Conservation (phyloP, 1,140 invertebrate genomes). For the Gryllus bimaculatus region DNA sequence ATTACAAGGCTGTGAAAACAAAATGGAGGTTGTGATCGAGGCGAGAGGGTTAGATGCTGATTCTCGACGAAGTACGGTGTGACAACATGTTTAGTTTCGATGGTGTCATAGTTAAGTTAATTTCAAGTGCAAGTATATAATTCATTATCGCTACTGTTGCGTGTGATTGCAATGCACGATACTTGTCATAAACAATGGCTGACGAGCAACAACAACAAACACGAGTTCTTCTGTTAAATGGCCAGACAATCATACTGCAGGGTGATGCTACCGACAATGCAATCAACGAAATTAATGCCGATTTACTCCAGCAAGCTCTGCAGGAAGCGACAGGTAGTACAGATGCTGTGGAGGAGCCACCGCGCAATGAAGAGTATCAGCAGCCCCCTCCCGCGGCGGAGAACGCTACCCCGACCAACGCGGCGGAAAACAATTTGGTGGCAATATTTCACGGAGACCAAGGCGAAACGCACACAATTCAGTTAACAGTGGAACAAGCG, state of each 20-base stretch:
- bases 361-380: slow-evolving; percentile 20
- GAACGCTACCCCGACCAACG: slow-evolving; percentile 21
- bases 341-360: slow-evolving; percentile 21
- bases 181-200: slow-evolving; percentile 21
- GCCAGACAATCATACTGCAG: slow-evolving; percentile 23
- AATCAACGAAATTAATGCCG: slow-evolving; percentile 28
- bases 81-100: background rate
- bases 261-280: slow-evolving; percentile 21
- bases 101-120: background rate
- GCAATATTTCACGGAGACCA: slow-evolving; percentile 26
- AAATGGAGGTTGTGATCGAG: background rate
- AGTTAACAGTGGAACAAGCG: slow-evolving; percentile 23
- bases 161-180: slow-evolving; percentile 12
- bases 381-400: slow-evolving; percentile 17
- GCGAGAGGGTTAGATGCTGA: background rate
- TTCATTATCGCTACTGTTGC: background rate
- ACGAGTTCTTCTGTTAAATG: slow-evolving; percentile 21
- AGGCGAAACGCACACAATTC: slow-evolving; percentile 23
- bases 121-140: background rate
- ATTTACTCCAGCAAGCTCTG: slow-evolving; percentile 36
- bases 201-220: slow-evolving; percentile 23
- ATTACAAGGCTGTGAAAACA: background rate
- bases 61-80: background rate
- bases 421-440: slow-evolving; percentile 23
- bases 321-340: slow-evolving; percentile 29